These are phyloP conservation scores for Axis porcinus DNA, from an alignment of 2,113 vertebrate genomes.

Conservation along the genomic window DNA sequence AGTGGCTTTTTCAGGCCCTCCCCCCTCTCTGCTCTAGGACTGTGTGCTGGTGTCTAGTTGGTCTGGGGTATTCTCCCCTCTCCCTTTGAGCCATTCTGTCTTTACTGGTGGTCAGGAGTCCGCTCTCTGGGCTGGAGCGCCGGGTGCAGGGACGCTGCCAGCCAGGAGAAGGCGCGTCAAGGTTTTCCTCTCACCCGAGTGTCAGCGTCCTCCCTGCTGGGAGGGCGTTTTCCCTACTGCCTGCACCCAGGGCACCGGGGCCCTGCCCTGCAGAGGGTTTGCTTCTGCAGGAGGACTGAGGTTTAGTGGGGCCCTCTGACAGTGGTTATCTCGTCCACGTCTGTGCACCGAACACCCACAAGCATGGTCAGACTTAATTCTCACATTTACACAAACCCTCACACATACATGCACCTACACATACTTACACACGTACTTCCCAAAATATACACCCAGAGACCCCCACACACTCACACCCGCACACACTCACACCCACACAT, in stretches of 20 bases:
- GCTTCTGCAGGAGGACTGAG: background rate
- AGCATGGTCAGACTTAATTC: background rate
- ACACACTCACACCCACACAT: slow-evolving; percentile 60
- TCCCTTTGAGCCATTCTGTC: slow-evolving; percentile 42
- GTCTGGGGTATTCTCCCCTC: slow-evolving; percentile 49
- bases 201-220: background rate
- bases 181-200: slow-evolving; percentile 40
- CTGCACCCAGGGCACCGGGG: background rate
- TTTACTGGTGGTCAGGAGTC: slow-evolving; percentile 57
- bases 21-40: slow-evolving; percentile 11
- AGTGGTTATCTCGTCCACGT: slow-evolving; percentile 39
- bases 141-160: background rate
- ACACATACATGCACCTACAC: background rate
- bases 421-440: too few species aligned
- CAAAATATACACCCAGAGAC: background rate
- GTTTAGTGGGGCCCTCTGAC: slow-evolving; percentile 28
- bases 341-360: background rate
- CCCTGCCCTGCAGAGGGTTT: slow-evolving; percentile 10
- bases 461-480: background rate
- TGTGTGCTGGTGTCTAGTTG: background rate
- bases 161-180: rapidly evolving
- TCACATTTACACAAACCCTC: background rate
- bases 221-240: slow-evolving; percentile 5
- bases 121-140: slow-evolving; percentile 34
- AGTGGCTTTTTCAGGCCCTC: background rate